phyloP scores from a whole-genome alignment of 2,113 vertebrate species.

The Cinclus mexicanus region DNA sequence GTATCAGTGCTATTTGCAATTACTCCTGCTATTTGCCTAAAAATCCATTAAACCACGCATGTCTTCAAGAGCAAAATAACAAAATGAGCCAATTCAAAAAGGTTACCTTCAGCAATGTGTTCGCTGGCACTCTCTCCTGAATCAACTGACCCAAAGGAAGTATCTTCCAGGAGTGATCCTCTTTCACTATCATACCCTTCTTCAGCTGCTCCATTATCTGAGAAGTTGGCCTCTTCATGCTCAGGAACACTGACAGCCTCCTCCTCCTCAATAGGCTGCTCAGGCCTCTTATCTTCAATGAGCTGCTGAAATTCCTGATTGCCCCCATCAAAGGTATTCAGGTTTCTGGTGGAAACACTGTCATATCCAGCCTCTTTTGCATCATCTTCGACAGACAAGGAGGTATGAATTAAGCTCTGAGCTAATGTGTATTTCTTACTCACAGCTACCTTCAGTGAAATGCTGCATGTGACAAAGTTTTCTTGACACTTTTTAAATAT shows the following conservation, averaged over 20 bases:
- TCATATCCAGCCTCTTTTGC: constrained; percentile 1
- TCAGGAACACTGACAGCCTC: background rate
- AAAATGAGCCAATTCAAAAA: background rate
- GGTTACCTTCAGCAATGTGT: constrained; percentile 62
- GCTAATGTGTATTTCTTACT: background rate
- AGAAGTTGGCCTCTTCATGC: background rate
- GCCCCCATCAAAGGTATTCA: background rate
- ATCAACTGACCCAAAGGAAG: background rate
- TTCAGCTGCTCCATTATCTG: background rate
- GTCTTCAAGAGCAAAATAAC: background rate
- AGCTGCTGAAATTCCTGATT: background rate
- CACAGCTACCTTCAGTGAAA: background rate
- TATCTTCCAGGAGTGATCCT: background rate
- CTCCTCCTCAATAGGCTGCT: background rate
- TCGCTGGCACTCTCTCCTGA: background rate
- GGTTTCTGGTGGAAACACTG: background rate
- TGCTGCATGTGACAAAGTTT: background rate
- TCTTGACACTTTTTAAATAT: background rate
- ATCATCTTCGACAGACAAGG: background rate
- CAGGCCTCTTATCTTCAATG: background rate
- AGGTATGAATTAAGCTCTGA: background rate
- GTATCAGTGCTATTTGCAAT: background rate
- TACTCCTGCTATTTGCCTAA: background rate
- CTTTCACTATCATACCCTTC: background rate
- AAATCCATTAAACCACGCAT: background rate